Evolutionary conservation across 2,113 vertebrate genomes (phyloP), one percentile per base, ranked within the genome.

Genomic region (Crotalus helleri): DNA sequence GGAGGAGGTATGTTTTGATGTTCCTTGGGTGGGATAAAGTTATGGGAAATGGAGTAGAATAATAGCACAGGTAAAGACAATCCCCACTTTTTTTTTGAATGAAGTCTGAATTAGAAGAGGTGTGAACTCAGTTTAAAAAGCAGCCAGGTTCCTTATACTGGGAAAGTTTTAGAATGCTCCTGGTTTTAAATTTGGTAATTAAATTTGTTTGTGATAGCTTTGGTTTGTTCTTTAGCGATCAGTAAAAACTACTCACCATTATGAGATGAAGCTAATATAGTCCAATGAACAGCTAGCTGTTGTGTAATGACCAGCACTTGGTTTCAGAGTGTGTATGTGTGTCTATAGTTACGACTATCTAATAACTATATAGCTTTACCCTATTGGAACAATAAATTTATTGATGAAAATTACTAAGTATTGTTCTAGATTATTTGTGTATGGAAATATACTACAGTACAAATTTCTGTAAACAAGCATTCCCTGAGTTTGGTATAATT

Each of bases 401-500:
- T 51, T 87, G 86, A 17, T 53, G 49, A 51, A 53, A 53, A 87
- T 87, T 29, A 13, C 13, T 53, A 53, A 10, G 21, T 10, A 86
- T 44, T 11, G 24, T 49, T 49, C 86, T n/a, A 53, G 33, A 44
- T 81, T 81, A 81, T 19, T 39, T 44, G 5, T 44, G 33, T 81
- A 5, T 81, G 33, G 9, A 39, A 39, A 39, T 81, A 81, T 81
- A 81, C 15, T 39, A 39, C 17, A 21, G 7, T 81, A 81, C 33
- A 39, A 44, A 81, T 81, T 81, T 81, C 69, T 81, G 39, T 3
- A 13, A 85, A 91, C 74, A 86, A 87, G 12, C 87, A 2, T 1
- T 92, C 89, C 2, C 91, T 23, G 39, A 17, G 89, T n/a, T 69
- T 93, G 86, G 64, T 69, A 4, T 86, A 88, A 44, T 87, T 93